Evolutionary conservation across 2,888 invertebrate species (phyloP).

Genomic region (Choreutis nemorana): DNA sequence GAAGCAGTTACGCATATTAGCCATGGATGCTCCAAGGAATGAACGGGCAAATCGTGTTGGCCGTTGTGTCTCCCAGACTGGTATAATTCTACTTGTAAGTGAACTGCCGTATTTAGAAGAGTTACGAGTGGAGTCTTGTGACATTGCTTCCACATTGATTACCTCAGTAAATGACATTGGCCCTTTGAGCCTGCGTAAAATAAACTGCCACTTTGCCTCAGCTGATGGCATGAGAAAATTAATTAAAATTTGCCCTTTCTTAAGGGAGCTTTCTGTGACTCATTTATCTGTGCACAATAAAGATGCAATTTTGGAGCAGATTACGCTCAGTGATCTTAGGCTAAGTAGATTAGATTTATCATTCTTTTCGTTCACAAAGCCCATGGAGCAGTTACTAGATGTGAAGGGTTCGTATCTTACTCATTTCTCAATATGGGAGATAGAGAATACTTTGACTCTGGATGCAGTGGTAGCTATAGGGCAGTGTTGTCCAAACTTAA

Average conservation of each 20-base stretch:
- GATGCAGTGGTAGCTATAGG: constrained; percentile 47
- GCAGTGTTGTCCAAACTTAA: constrained; percentile 43
- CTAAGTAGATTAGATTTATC: constrained; percentile 45
- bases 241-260: constrained; percentile 46
- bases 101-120: constrained; percentile 51
- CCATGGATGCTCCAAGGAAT: constrained; percentile 57
- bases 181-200: constrained; percentile 47
- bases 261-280: constrained; percentile 49
- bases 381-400: constrained; percentile 38
- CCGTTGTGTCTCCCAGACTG: constrained; percentile 51
- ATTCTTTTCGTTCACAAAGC: constrained; percentile 49
- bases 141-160: constrained; percentile 54
- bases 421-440: constrained; percentile 55
- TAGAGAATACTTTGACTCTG: constrained; percentile 43
- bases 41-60: constrained; percentile 46
- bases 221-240: constrained; percentile 47
- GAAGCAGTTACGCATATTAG: constrained; percentile 40
- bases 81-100: constrained; percentile 45
- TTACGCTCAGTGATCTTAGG: constrained; percentile 38
- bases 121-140: constrained; percentile 54
- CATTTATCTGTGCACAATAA: constrained; percentile 50
- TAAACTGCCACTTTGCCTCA: constrained; percentile 55
- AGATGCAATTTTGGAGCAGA: constrained; percentile 48
- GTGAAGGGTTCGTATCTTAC: constrained; percentile 49
- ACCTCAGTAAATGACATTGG: constrained; percentile 36